Evolutionary conservation across 2,888 invertebrate genomes (phyloP).

Genomic region (Drosophila diplacantha): DNA sequence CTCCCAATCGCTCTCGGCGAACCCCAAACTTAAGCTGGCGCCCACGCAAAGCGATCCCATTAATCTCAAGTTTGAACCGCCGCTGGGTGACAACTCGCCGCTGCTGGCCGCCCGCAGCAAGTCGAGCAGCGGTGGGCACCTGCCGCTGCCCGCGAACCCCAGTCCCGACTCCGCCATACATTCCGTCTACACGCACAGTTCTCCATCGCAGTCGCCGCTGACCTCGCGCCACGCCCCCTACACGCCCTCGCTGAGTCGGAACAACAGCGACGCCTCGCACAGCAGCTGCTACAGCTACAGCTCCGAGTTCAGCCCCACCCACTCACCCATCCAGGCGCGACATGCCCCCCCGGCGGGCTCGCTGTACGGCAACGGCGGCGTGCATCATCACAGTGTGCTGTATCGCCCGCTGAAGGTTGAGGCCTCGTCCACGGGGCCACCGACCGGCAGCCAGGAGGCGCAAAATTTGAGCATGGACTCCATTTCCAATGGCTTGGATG

Average conservation of each 20-base stretch:
- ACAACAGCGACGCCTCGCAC: conserved; percentile 94
- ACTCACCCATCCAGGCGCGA: conserved; percentile 89
- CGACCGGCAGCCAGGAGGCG: conserved; percentile 53
- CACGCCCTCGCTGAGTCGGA: conserved; percentile 90
- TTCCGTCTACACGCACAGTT: conserved; percentile 88
- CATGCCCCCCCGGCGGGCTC: conserved; percentile 77
- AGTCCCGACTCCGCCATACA: conserved; percentile 94
- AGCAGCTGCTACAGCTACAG: conserved; percentile 93
- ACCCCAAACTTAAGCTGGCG: conserved; percentile 66
- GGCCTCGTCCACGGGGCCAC: conserved; percentile 28
- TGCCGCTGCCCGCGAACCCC: conserved; percentile 85
- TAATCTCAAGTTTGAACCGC: conserved; percentile 76
- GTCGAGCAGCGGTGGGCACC: conserved; percentile 77
- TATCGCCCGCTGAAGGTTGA: conserved; percentile 78
- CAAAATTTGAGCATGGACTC: conserved; percentile 74
- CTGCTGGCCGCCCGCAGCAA: conserved; percentile 80
- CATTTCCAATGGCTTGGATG: conserved; percentile 25
- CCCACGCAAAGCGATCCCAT: conserved; percentile 77
- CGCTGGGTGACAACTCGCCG: conserved; percentile 80
- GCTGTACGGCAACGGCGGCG: conserved; percentile 54
- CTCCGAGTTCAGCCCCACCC: conserved; percentile 89
- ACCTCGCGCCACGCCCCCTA: conserved; percentile 89
- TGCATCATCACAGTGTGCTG: conserved; percentile 79
- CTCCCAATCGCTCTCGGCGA: conserved; percentile 3
- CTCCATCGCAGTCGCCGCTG: conserved; percentile 91